phyloP scores from a whole-genome alignment of 2,888 invertebrate genomes.

The Tenodera sinensis region DNA sequence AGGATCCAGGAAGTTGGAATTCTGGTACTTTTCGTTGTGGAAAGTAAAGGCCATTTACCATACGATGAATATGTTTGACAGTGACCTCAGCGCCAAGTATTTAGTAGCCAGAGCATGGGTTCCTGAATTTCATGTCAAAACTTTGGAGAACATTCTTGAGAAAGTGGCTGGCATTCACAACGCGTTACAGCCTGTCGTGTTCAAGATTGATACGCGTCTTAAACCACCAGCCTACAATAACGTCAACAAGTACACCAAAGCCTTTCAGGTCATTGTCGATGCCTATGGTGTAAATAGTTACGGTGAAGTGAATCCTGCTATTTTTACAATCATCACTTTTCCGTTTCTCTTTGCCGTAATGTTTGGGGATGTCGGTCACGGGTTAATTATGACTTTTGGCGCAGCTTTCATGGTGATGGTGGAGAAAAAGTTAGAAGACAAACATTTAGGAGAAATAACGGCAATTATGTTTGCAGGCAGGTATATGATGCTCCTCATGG shows the following conservation, averaged over 20 bases:
- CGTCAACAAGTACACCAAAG: slow-evolving; percentile 55
- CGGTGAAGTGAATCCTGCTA: slow-evolving; percentile 62
- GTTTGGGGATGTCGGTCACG: slow-evolving; percentile 76
- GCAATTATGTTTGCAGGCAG: slow-evolving; percentile 54
- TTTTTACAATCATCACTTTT: slow-evolving; percentile 70
- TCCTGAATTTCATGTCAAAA: not conserved
- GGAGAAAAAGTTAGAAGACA: slow-evolving; percentile 30
- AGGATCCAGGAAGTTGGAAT: not conserved
- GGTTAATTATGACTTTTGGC: slow-evolving; percentile 53
- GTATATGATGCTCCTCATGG: slow-evolving; percentile 57
- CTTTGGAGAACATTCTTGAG: not conserved
- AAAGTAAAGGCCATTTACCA: not conserved
- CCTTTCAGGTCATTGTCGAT: slow-evolving; percentile 57
- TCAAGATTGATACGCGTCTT: slow-evolving; percentile 29
- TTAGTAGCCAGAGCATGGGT: not conserved
- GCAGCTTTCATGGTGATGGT: not conserved
- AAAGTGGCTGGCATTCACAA: not conserved
- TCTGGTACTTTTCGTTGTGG: not conserved
- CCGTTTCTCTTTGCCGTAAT: slow-evolving; percentile 75
- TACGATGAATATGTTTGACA: not conserved
- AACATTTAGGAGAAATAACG: slow-evolving; percentile 45
- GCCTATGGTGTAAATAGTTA: slow-evolving; percentile 58
- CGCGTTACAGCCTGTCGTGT: not conserved
- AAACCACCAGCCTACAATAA: slow-evolving; percentile 54
- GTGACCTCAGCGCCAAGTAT: not conserved